Evolutionary conservation across 1,140 invertebrate species (phyloP), one percentile per base, ranked within the genome.

Genomic region (Polyergus mexicanus): DNA sequence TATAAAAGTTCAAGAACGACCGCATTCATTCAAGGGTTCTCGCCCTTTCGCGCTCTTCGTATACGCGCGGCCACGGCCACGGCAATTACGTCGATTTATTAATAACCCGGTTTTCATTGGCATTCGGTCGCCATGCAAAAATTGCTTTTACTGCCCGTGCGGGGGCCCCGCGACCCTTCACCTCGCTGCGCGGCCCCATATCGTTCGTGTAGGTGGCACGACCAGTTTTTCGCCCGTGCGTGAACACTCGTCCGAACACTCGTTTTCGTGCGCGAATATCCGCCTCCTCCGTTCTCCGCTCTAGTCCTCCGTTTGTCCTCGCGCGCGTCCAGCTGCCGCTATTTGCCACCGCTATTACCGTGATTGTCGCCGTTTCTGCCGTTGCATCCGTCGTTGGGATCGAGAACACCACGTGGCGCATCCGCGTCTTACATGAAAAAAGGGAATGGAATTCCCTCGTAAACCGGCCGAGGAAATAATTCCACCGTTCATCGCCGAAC

Each of bases 61-160:
- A 7, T 0, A 4, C 11, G 25, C 25, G 10, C n/a, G 89, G 89
- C 38, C 13, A 35, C 84, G 89, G 89, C 38, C 13, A 75, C 84
- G 85, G 51, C 86, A 89, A 91, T 92, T 89, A 90, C 84, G 76
- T 86, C 90, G 91, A 93, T 94, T 93, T 93, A 94, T 93, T 94
- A 93, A 94, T 94, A 94, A 94, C 88, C 92, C 90, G 90, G 91
- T 92, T 94, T 91, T 91, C 92, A 93, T 93, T 93, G 92, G 91
- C 91, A 89, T 89, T 87, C 87, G 89, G 80, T 91, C 90, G 89
- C 88, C 75, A 80, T 76, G 89, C 47, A 71, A 92, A 93, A 93
- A 93, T 92, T 88, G 89, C 91, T 85, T 91, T 92, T 90, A 92
- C 92, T 86, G 89, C 78, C 10, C 74, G 74, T 86, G 80, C 76